Evolutionary conservation across 2,888 invertebrate species (phyloP), one percentile per base, ranked within the genome.

Genomic region (Blastobasis adustella): DNA sequence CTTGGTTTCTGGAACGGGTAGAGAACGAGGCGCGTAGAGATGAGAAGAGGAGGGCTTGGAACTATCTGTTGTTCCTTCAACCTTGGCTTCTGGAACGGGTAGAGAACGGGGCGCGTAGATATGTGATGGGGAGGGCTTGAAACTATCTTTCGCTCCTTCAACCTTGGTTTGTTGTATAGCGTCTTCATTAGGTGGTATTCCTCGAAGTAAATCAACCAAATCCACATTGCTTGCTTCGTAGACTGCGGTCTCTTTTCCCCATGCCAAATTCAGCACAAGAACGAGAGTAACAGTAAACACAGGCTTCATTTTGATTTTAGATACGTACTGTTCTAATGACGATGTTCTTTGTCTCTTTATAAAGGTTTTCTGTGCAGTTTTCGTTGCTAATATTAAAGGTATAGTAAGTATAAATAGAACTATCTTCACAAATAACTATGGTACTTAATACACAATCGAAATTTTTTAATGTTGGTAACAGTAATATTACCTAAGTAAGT

Each of bases 201-300:
- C 70, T 8, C 70, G 58, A 5, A 76, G 60, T 7, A 72, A 46
- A 52, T 73, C 71, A 38, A 76, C 51, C 5, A 73, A 10, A 1
- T 72, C 62, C 0, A 52, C 59, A 0, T 71, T 74, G 5, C 63
- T 55, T 0, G 67, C 60, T 60, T 63, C 56, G 47, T 73, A 75
- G 0, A 62, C 52, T 1, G 54, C 49, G 23, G 57, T 56, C 47
- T 75, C 70, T 51, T 73, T 71, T 10, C 45, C 55, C 9, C 55
- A 52, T 50, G 41, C 54, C 42, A 45, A 40, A 6, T 39, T 45
- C 37, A 58, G 53, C 10, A 64, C 45, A 7, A 73, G 55, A 45
- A 63, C 38, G 10, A 66, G 5, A 37, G 64, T 8, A 5, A 44
- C 8, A 3, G 49, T 9, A 4, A 55, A 2, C 10, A 49, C 42